Base-by-base conservation (phyloP, 2,113 vertebrate genomes). In the Campylorhamphus procurvoides region DNA sequence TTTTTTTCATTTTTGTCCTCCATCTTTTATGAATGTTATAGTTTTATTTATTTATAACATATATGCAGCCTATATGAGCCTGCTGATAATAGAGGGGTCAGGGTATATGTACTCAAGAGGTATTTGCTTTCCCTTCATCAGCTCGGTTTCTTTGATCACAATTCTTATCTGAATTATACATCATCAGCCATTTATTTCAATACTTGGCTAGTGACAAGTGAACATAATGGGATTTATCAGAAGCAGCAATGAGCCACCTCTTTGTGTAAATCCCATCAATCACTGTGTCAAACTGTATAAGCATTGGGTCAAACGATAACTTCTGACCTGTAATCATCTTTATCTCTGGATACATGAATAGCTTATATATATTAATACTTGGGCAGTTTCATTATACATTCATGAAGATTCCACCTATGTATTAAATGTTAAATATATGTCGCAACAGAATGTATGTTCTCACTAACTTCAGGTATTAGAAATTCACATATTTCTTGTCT, bases 211-310 rank as follows among this genome's bases (percentile, higher is more conserved):
- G 62, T 91, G 91, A 90, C 85, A 96, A 95, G 44, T 58, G 67
- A 92, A 46, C 73, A 80, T 78, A 91, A 88, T 27, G 85, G 42
- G 28, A 85, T 92, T 95, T 93, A 95, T 85, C 80, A 85, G 68
- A 91, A 89, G 27, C 35, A 59, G 44, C 53, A 80, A 68, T 73
- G 83, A 96, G 47, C 39, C 46, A 92, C 13, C 46, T 27, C 11
- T 72, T 90, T 83, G 33, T 72, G 47, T 94, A 96, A 94, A 97
- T 73, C 67, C 63, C 73, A 94, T 97, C 93, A 97, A 96, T 96
- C 92, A 79, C 23, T 64, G 80, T 66, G 80, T 79, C 96, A 81
- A 69, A n/a, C 11, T 91, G 55, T n/a, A 84, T 93, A 96, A 94
- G 37, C 44, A 35, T 10, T 66, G 56, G 53, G 86, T 96, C 62